Evolutionary conservation across 2,888 invertebrate genomes (phyloP).

Genomic region (Hydrotaea cyrtoneurina): DNA sequence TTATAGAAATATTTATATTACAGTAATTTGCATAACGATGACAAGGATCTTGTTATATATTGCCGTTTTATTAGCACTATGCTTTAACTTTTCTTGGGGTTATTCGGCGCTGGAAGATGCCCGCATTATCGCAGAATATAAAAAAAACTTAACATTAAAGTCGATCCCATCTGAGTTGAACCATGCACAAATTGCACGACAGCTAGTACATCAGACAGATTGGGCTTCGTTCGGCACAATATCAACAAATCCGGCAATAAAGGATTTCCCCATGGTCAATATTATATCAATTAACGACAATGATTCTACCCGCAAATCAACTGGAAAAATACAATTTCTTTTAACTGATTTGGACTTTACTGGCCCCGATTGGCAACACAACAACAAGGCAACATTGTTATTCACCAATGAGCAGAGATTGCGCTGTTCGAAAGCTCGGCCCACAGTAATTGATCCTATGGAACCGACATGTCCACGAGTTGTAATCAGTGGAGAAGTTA

Average conservation of each 20-base stretch:
- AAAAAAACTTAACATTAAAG: conserved; percentile 52
- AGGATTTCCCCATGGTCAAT: conserved; percentile 80
- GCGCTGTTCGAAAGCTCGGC: conserved; percentile 72
- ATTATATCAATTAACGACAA: conserved; percentile 80
- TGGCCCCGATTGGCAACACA: conserved; percentile 76
- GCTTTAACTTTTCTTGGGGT: conserved; percentile 52
- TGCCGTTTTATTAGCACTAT: conserved; percentile 40
- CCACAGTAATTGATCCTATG: conserved; percentile 77
- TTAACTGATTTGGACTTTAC: conserved; percentile 80
- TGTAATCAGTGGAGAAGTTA: conserved; percentile 78
- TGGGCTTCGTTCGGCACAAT: conserved; percentile 80
- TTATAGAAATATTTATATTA: no score
- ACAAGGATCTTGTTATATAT: conserved; percentile 12
- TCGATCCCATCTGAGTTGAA: conserved; percentile 64
- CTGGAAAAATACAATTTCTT: conserved; percentile 78
- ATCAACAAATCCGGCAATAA: conserved; percentile 74
- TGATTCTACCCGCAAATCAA: conserved; percentile 71
- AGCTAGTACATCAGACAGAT: conserved; percentile 77
- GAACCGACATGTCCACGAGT: conserved; percentile 79
- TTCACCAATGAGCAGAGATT: conserved; percentile 78
- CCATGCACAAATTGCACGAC: conserved; percentile 78
- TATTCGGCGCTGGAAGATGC: conserved; percentile 76
- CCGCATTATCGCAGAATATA: conserved; percentile 72
- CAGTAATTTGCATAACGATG: conserved; percentile 40
- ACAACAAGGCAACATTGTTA: conserved; percentile 77